Conservation (phyloP, 2,888 invertebrate species). For the Hyalella azteca region DNA sequence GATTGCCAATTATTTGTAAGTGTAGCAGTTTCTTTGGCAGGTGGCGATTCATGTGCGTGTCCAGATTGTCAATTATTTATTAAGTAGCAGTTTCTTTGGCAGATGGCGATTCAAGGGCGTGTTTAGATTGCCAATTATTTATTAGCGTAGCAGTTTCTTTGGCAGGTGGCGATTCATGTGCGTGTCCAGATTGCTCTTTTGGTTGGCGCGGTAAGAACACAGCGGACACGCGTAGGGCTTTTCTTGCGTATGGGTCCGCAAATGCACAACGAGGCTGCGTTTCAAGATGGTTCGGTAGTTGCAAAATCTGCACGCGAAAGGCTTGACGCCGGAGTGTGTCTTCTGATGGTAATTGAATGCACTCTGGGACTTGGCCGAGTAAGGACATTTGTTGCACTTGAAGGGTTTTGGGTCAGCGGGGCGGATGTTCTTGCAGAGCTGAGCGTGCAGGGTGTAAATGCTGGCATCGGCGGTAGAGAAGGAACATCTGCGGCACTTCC, state of each 20-base stretch:
- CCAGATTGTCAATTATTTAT: too few relatives aligned
- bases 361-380: constrained; percentile 29
- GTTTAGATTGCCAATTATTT: too few relatives aligned
- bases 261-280: constrained; percentile 47
- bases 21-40: constrained; percentile 7
- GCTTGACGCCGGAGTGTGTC: constrained; percentile 48
- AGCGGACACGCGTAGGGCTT: constrained; percentile 49
- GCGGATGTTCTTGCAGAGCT: constrained; percentile 22
- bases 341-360: constrained; percentile 35
- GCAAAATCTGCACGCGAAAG: constrained; percentile 45
- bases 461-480: not conserved
- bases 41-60: constrained; percentile 42
- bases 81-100: too few relatives aligned
- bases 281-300: constrained; percentile 44
- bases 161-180: constrained; percentile 39
- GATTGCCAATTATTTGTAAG: too few relatives aligned
- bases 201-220: constrained; percentile 51
- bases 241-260: constrained; percentile 50
- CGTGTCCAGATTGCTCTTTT: constrained; percentile 50
- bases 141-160: constrained; percentile 8
- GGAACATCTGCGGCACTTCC: constrained; percentile 17
- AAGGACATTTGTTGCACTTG: constrained; percentile 32
- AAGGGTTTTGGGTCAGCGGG: constrained; percentile 9
- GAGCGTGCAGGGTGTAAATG: not conserved
- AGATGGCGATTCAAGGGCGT: too few relatives aligned